phyloP scores from a whole-genome alignment of 1,140 invertebrate species.

The Scaptomyza hsui region DNA sequence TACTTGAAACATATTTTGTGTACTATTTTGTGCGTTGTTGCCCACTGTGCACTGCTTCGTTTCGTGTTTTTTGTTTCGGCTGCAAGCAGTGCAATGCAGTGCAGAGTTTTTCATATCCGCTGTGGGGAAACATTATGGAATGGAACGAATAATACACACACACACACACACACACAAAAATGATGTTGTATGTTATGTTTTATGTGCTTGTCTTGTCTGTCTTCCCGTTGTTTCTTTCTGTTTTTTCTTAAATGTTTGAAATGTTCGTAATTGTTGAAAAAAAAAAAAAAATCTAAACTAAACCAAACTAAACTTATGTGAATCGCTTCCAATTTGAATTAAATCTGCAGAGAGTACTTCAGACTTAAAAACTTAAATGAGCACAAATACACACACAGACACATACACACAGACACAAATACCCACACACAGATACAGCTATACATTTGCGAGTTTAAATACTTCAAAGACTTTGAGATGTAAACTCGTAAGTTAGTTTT shows the following conservation, averaged over 20 bases:
- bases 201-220: background rate
- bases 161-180: background rate
- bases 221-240: background rate
- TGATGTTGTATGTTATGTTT: background rate
- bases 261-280: background rate
- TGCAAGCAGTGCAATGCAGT: conserved; percentile 17
- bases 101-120: background rate
- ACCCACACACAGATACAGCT: conserved; percentile 1
- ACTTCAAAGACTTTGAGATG: conserved; percentile 4
- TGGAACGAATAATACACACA: background rate
- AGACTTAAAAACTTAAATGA: background rate
- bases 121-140: background rate
- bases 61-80: background rate
- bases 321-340: conserved; percentile 3
- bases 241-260: background rate
- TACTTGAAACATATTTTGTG: no score
- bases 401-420: conserved; percentile 1
- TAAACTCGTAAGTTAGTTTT: conserved; percentile 21
- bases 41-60: conserved; percentile 11
- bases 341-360: background rate
- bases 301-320: background rate
- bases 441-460: conserved; percentile 3
- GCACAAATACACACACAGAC: background rate
- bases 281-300: no score
- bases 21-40: background rate